These are phyloP conservation scores for Nephila pilipes DNA, from an alignment of 1,140 invertebrate genomes.

Conservation along the genomic window DNA sequence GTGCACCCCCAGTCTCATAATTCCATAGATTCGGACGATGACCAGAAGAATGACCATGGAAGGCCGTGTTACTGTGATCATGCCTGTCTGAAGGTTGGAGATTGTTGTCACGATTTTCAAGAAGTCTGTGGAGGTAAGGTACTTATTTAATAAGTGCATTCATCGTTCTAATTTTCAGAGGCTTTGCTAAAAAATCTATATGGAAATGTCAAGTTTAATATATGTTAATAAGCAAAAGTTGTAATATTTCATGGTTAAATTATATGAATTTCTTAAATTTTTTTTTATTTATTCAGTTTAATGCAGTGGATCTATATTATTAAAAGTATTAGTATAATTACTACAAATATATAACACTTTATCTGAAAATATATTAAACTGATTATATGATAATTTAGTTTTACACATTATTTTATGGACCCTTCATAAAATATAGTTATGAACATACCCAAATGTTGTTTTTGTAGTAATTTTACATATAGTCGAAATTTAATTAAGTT, in stretches of 20 bases:
- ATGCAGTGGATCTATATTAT: too few relatives aligned
- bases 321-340: too few relatives aligned
- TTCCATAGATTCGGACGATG: constrained; percentile 85
- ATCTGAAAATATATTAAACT: too few relatives aligned
- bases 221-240: neutral
- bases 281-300: too few relatives aligned
- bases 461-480: too few relatives aligned
- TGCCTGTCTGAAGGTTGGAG: constrained; percentile 91
- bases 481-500: too few relatives aligned
- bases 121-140: constrained; percentile 89
- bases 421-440: too few relatives aligned
- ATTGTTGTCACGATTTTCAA: constrained; percentile 92
- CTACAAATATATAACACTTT: too few relatives aligned
- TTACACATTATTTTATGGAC: too few relatives aligned
- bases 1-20: constrained; percentile 85
- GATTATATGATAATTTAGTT: too few relatives aligned
- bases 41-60: constrained; percentile 86
- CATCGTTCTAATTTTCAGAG: neutral
- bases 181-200: neutral
- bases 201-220: neutral
- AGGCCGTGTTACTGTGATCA: constrained; percentile 94
- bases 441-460: too few relatives aligned
- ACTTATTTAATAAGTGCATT: neutral
- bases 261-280: too few relatives aligned
- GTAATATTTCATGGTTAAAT: neutral